Base-by-base conservation (phyloP, 1,140 invertebrate species). In the Helicoverpa zea region DNA sequence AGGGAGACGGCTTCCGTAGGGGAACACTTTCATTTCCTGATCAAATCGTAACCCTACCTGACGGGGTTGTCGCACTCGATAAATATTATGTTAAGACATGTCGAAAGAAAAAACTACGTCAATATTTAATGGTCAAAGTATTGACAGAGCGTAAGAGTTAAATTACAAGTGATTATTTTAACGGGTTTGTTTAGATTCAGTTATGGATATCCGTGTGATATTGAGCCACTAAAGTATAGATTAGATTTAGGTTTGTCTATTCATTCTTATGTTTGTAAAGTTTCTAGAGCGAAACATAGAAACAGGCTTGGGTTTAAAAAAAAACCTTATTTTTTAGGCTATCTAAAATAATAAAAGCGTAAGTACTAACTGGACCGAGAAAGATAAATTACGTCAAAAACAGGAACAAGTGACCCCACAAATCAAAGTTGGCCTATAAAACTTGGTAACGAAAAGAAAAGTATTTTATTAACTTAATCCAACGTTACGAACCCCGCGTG, bases 1-100 rank as follows among this genome's bases (percentile, higher is more conserved):
- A 59, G 64, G 76, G 76, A 64, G 35, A 49, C 77, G 61, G 58
- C 78, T 78, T 84, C 80, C 83, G 81, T 64, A 11, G 66, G 80
- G 70, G 78, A 72, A 58, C 47, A 35, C 52, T 58, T 68, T 59
- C 51, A 70, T 79, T 79, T 70, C 77, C 77, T 79, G 30, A 59
- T 59, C 35, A 79, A 79, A 70, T 54, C 77, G 35, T 35, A 79
- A 78, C 58, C 16, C 13, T 18, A 74, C 58, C 63, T 11, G 58
- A 58, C 16, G 61, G 75, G 75, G 59, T 66, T 54, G 59, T 43
- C 43, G 35, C 5, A 4, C 18, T 49, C 16, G 18, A 12, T 72
- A 72, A 72, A 52, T 72, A 72, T 72, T 52, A n/a, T 52, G 12
- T 13, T 9, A 30, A 4, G 3, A 54, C 43, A 51, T 30, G 52